Percentiles rank a stretch among this genome's conserved stretches.
These are phyloP conservation scores for Listrodromus nycthemerus DNA, from an alignment of 2,888 invertebrate genomes.

Conservation along the genomic window DNA sequence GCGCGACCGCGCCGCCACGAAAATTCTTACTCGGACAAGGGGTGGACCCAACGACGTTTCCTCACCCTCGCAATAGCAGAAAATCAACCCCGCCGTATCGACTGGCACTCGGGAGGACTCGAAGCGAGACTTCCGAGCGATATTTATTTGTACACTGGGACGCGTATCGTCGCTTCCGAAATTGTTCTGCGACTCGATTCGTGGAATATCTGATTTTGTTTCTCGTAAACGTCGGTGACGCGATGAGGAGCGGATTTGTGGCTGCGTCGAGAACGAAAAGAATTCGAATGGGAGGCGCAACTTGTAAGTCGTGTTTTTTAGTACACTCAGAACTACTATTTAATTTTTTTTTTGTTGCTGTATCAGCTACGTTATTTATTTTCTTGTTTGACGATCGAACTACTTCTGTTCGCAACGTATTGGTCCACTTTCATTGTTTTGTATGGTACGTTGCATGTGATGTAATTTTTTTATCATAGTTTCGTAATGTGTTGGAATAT, in stretches of 20 bases:
- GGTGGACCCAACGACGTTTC: slow-evolving; percentile 30
- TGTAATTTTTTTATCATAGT: background rate
- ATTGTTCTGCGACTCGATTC: background rate
- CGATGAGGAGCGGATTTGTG: background rate
- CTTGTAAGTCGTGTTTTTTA: slow-evolving; percentile 44
- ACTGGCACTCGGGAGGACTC: slow-evolving; percentile 10
- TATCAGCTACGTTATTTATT: background rate
- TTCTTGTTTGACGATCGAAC: background rate
- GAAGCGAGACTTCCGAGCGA: slow-evolving; percentile 19
- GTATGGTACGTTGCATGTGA: background rate
- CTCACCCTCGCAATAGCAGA: slow-evolving; percentile 54
- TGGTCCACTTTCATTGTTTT: background rate
- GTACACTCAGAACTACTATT: background rate
- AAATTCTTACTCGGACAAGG: slow-evolving; percentile 18
- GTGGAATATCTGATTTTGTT: background rate
- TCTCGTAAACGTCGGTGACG: background rate
- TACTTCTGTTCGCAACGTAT: no score
- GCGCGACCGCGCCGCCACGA: slow-evolving; percentile 29
- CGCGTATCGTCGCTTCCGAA: background rate
- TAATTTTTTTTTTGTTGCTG: background rate
- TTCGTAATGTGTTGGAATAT: background rate
- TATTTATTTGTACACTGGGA: slow-evolving; percentile 45
- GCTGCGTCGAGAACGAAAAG: slow-evolving; percentile 9
- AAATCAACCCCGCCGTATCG: slow-evolving; percentile 39
- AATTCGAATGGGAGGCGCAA: slow-evolving; percentile 33